Evolutionary conservation across 2,113 vertebrate genomes (phyloP).

Genomic region (Leucosticte australis): DNA sequence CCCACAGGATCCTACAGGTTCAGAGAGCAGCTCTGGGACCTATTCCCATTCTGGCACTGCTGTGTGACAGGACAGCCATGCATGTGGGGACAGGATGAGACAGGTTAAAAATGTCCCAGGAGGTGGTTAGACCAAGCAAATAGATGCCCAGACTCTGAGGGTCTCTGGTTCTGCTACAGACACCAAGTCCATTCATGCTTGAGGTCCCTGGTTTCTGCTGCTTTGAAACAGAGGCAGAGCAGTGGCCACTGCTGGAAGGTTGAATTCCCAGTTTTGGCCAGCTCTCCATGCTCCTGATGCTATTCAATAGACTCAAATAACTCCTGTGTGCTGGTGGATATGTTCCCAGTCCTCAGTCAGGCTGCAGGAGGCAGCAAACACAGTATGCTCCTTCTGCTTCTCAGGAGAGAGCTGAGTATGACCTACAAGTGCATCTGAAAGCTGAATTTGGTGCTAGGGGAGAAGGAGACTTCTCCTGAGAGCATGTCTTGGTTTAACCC

Average conservation of each 20-base stretch:
- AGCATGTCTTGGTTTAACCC: background rate
- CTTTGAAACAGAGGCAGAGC: background rate
- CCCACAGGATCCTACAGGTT: background rate
- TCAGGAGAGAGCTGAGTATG: background rate
- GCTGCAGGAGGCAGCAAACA: background rate
- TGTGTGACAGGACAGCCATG: background rate
- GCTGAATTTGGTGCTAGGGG: background rate
- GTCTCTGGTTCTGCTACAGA: background rate
- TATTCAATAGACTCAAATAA: background rate
- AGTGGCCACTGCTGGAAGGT: background rate
- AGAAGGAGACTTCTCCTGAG: background rate
- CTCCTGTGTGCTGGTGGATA: background rate
- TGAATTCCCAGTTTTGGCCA: background rate
- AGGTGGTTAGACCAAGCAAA: background rate
- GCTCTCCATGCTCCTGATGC: background rate
- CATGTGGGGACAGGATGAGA: background rate
- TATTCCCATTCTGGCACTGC: background rate
- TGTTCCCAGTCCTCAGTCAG: background rate
- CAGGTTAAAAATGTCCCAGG: background rate
- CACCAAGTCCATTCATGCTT: background rate
- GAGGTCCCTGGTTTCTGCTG: background rate
- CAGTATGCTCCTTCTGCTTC: background rate
- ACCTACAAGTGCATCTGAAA: background rate
- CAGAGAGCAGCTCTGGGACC: background rate
- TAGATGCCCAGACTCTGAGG: background rate